Base-by-base conservation (phyloP, 1,140 invertebrate genomes). In the Pogonomyrmex barbatus region DNA sequence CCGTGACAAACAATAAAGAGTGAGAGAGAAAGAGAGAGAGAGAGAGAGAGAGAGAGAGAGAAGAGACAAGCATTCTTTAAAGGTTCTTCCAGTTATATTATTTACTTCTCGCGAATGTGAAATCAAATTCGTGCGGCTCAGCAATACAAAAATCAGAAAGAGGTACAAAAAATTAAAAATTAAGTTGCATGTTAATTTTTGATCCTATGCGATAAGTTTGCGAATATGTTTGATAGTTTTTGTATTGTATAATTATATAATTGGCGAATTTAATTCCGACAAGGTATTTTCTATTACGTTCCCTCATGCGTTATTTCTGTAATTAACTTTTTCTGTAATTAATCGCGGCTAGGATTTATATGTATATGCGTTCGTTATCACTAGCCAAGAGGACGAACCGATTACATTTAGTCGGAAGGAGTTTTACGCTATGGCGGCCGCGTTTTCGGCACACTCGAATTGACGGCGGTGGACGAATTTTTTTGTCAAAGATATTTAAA, bases 221-320 rank as follows among this genome's bases (percentile, higher is more conserved):
- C 68, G 79, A 36, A 47, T 60, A 73, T 52, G 42, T 33, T 83
- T 83, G 75, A 42, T 12, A 17, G 54, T 17, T 68, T 24, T 30
- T 60, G 42, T 30, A 24, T 56, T 24, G 9, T 39, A 75, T 47
- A 75, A 83, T 73, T 83, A 17, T n/a, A n/a, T 71, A 56, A 82
- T 70, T 73, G 79, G 79, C 54, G 68, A 75, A n/a, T 83, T 9
- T 62, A 75, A 83, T 83, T 75, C 42, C 79, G 67, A 82, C 30
- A 24, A 75, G 75, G 68, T 73, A 83, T 83, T 73, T 2, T 58
- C 24, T 79, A 30, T 70, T 71, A 65, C 17, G 54, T 56, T 56
- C 54, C 17, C n/a, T 56, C 54, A 6, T 45, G 79, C 65, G 65
- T 68, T 83, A 73, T 50, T 82, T 36, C 30, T 24, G 56, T 79